phyloP scores from a whole-genome alignment of 2,888 invertebrate genomes.

The Plebejus argus region DNA sequence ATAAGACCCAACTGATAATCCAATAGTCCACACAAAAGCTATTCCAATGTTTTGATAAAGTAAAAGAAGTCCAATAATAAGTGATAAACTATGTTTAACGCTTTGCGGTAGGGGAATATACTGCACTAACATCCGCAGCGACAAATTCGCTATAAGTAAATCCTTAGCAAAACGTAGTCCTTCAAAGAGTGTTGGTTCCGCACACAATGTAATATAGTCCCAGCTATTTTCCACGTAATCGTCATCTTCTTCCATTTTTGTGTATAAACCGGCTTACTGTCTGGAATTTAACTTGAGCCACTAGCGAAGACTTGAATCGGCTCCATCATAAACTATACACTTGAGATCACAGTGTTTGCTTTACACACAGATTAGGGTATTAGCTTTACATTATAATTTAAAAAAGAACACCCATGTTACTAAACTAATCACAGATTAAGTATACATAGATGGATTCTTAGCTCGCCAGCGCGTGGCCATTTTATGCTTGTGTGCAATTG shows the following conservation, averaged over 20 bases:
- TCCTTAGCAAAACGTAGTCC: conserved; percentile 76
- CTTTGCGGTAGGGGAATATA: conserved; percentile 65
- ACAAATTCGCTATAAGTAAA: conserved; percentile 69
- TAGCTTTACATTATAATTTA: background rate
- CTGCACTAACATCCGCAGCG: conserved; percentile 66
- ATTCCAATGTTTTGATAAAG: conserved; percentile 68
- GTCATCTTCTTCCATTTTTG: conserved; percentile 66
- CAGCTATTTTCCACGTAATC: conserved; percentile 64
- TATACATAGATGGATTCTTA: no score
- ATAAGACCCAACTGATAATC: conserved; percentile 65
- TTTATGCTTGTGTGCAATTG: no score
- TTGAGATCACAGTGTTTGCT: background rate
- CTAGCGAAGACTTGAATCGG: background rate
- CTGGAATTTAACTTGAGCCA: background rate
- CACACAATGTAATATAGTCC: conserved; percentile 67
- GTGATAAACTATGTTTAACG: conserved; percentile 68
- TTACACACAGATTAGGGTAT: no score
- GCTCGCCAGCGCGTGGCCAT: no score
- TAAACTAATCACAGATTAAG: no score
- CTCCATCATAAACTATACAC: background rate
- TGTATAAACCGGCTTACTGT: conserved; percentile 8
- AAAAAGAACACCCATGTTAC: background rate
- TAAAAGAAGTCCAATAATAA: conserved; percentile 69
- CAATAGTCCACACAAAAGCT: conserved; percentile 70
- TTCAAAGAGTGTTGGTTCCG: conserved; percentile 72